phyloP scores from a whole-genome alignment of 2,113 vertebrate genomes.

The Anoplopoma fimbria region DNA sequence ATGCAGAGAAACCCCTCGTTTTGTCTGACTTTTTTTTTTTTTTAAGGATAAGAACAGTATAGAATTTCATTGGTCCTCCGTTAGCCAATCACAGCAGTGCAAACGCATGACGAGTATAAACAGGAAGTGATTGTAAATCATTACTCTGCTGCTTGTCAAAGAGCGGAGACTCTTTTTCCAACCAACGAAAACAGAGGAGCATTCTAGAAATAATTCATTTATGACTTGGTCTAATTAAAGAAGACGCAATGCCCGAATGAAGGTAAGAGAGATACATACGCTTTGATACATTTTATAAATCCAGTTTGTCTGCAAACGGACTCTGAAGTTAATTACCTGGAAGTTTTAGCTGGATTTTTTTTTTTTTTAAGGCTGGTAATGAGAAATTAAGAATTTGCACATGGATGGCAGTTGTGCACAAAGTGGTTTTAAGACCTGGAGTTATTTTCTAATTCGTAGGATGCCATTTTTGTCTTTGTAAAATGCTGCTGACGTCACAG shows the following conservation, averaged over 20 bases:
- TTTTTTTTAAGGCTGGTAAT: background rate
- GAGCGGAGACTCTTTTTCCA: background rate
- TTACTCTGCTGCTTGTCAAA: background rate
- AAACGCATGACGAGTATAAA: conserved; percentile 48
- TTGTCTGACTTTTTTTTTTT: conserved; percentile 27
- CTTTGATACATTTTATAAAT: background rate
- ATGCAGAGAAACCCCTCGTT: conserved; percentile 28
- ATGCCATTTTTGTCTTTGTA: background rate
- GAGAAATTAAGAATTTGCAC: background rate
- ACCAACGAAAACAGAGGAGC: fast-evolving
- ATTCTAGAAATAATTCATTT: too few species aligned
- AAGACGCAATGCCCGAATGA: background rate
- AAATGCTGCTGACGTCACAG: background rate
- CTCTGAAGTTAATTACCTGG: background rate
- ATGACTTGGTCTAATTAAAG: background rate
- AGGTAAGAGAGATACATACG: conserved; percentile 66
- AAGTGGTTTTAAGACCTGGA: too few species aligned
- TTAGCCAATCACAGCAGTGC: conserved; percentile 51
- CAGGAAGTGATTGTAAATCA: conserved; percentile 59
- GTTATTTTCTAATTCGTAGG: background rate
- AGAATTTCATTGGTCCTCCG: conserved; percentile 30
- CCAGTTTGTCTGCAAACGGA: background rate
- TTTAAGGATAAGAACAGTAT: background rate
- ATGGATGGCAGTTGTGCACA: background rate
- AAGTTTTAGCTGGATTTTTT: background rate